Base-by-base conservation (phyloP, 2,113 vertebrate genomes). In the Scolopax mira region DNA sequence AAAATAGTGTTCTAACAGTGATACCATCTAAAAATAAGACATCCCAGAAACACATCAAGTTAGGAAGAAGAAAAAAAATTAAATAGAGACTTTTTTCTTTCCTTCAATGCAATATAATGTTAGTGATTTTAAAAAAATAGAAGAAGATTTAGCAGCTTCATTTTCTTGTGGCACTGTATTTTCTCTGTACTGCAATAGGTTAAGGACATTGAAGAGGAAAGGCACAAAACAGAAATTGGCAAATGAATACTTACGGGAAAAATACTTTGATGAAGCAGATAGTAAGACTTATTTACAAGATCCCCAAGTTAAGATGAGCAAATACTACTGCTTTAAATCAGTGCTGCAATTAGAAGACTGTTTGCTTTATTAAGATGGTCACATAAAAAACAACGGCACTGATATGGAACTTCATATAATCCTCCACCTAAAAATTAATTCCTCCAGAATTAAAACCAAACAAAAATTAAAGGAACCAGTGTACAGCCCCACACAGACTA, bases 1-100 rank as follows among this genome's bases (percentile, higher is more conserved):
- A 99, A 99, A 99, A 99, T 99, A 99, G 99, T 99, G 98, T 99
- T 99, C 98, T 99, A 99, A 99, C 98, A 99, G 98, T 98, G 98
- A 98, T 99, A 99, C 98, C 97, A 98, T 98, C 98, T 99, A 99
- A 99, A 99, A 99, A 99, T 99, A 98, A 98, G 97, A 99, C 98
- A 98, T 98, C 97, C 98, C 97, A 96, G 93, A 97, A 98, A 98
- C 97, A 98, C 98, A 98, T 96, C 96, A 98, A 98, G 93, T 92
- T 85, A 97, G 93, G 88, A 97, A 86, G 92, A 97, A 98, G 98
- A 98, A 97, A 96, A 95, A 97, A 98, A 98, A 98, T 98, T 98
- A 98, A 98, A 98, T 98, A 98, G 97, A 98, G 97, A 97, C 89
- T 97, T 98, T 97, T 97, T 97, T 97, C 72, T 97, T 98, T 98